Evolutionary conservation across 2,888 invertebrate species (phyloP), one percentile per base, ranked within the genome.

Genomic region (Synergus laeviventris): DNA sequence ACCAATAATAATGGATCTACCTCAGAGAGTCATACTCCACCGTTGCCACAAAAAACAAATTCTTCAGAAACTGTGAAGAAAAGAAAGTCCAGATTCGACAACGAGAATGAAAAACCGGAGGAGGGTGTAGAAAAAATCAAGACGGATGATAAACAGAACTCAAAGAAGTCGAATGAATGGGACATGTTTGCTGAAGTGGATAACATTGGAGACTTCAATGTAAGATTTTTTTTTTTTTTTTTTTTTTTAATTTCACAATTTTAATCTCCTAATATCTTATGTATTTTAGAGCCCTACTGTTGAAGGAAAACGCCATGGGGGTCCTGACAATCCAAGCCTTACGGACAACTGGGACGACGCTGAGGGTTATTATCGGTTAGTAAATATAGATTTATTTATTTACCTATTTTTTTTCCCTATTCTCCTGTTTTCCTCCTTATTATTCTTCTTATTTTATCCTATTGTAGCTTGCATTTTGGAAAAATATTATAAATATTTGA

Each of bases 321-420:
- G 94, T 79, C 92, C 93, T 78, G 98, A 98, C 90, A 96, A 97
- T 91, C 98, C 98, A 0, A 96, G 97, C 70, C 93, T 99, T 60
- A 98, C 97, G 0, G 99, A 99, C 90, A 99, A 99, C 90, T 99
- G 99, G 99, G 99, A 99, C 89, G 99, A 99, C 91, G 97, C 98
- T 0, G 99, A 99, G 91, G 99, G 99, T 56, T 99, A 99, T 91
- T 99, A 99, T 91, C 94, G 96, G 93, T 93, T 87, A 81, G 77
- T 80, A 74, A 64, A 54, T 54, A 60, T n/a, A 16, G 49, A 38
- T 66, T 21, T 24, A 36, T 31, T 21, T 66, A n/a, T n/a, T n/a
- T n/a, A n/a, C n/a, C n/a, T 31, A 31, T 31, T 31, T 24, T 31
- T 5, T 31, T 31, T n/a, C n/a, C n/a, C n/a, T 31, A 4, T 31